Percentiles rank a stretch among this genome's conserved stretches.
These are phyloP conservation scores for Mesorhabditis belari DNA, from an alignment of 2,888 invertebrate species.

Conservation along the genomic window DNA sequence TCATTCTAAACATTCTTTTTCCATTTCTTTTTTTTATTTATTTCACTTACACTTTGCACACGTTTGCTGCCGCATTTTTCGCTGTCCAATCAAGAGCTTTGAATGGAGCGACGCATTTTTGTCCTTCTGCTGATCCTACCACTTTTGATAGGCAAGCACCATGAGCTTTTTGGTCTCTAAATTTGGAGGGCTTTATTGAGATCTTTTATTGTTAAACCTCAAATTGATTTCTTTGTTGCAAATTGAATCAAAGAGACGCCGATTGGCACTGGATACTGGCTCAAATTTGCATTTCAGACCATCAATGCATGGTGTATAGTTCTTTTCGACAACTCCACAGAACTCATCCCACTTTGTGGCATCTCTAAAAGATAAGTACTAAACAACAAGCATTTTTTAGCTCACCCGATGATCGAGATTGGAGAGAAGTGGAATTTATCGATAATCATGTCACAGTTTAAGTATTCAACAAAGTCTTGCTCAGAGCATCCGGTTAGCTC, in stretches of 20 bases:
- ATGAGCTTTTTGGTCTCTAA: slow-evolving; percentile 21
- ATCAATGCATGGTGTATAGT: slow-evolving; percentile 40
- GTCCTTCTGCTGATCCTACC: slow-evolving; percentile 26
- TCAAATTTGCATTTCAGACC: slow-evolving; percentile 34
- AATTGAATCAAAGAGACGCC: slow-evolving; percentile 30
- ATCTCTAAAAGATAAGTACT: slow-evolving; percentile 19
- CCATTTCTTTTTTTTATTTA: not conserved
- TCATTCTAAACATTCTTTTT: slow-evolving; percentile 19
- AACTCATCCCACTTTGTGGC: slow-evolving; percentile 37
- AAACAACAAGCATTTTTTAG: not conserved
- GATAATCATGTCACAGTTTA: slow-evolving; percentile 40
- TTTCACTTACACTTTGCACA: slow-evolving; percentile 34
- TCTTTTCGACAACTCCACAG: slow-evolving; percentile 28
- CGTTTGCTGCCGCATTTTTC: slow-evolving; percentile 22
- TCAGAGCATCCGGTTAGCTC: slow-evolving; percentile 37
- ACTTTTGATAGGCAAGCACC: slow-evolving; percentile 26
- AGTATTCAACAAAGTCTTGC: slow-evolving; percentile 34
- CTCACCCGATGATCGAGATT: slow-evolving; percentile 37
- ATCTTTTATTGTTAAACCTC: not conserved
- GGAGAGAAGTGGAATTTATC: slow-evolving; percentile 44
- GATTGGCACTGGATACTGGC: slow-evolving; percentile 31
- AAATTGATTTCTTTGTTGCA: slow-evolving; percentile 17
- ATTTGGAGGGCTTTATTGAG: not conserved
- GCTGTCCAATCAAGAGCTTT: slow-evolving; percentile 34
- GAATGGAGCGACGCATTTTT: slow-evolving; percentile 34